Percentiles rank a stretch among this genome's conserved stretches.
These are phyloP conservation scores for Trissoscelio sp. DNA, from an alignment of 2,888 invertebrate genomes.

Conservation along the genomic window DNA sequence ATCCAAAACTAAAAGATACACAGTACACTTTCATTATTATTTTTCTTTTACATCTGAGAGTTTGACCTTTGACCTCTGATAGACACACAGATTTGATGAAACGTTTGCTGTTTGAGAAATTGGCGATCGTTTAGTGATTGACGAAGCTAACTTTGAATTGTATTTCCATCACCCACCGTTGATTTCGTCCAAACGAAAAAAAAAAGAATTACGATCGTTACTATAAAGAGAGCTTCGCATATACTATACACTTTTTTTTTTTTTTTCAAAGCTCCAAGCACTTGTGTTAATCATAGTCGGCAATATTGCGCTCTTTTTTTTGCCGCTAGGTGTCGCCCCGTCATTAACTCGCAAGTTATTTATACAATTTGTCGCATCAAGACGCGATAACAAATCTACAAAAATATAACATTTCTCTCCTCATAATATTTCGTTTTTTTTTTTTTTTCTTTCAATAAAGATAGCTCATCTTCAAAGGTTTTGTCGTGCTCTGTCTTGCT, in stretches of 20 bases:
- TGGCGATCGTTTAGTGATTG: constrained; percentile 10
- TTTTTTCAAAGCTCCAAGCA: constrained; percentile 58
- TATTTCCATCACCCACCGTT: constrained; percentile 32
- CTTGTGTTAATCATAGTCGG: too few relatives aligned
- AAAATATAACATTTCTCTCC: constrained; percentile 82
- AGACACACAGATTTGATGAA: constrained; percentile 40
- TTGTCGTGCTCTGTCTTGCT: constrained; percentile 34
- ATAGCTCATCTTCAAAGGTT: constrained; percentile 34
- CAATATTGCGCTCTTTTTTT: too few relatives aligned
- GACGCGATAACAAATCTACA: constrained; percentile 83
- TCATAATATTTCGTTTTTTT: constrained; percentile 58
- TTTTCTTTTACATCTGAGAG: constrained; percentile 4
- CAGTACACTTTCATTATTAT: not conserved
- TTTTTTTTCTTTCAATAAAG: constrained; percentile 53
- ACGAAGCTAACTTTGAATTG: constrained; percentile 58
- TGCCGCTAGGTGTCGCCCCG: too few relatives aligned
- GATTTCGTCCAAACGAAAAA: constrained; percentile 38
- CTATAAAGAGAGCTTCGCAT: constrained; percentile 49
- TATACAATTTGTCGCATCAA: constrained; percentile 81
- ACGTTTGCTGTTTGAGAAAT: constrained; percentile 49
- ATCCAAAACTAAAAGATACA: constrained; percentile 37
- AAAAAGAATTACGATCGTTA: constrained; percentile 7
- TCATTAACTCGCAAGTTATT: constrained; percentile 62
- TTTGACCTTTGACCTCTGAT: too few relatives aligned
- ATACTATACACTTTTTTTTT: constrained; percentile 35